Evolutionary conservation across 2,113 vertebrate species (phyloP).

Genomic region (Ophiodon elongatus): DNA sequence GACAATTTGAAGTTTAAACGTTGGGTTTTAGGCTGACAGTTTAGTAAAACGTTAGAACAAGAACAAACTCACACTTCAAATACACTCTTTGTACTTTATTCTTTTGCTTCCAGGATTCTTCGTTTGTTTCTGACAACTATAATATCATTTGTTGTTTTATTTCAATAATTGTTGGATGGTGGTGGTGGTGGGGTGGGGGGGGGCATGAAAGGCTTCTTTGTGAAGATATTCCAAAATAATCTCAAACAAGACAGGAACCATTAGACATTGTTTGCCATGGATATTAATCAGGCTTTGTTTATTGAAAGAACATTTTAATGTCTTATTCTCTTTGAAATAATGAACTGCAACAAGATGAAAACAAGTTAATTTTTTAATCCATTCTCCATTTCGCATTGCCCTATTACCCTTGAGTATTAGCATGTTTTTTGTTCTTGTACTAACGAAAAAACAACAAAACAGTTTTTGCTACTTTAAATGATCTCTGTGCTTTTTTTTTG

Average conservation of each 20-base stretch:
- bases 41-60: slow-evolving; percentile 33
- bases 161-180: slow-evolving; percentile 51
- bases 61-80: slow-evolving; percentile 60
- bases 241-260: slow-evolving; percentile 72
- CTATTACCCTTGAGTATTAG: slow-evolving; percentile 80
- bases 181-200: not conserved
- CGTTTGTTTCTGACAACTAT: slow-evolving; percentile 60
- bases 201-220: slow-evolving; percentile 67
- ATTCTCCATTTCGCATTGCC: slow-evolving; percentile 75
- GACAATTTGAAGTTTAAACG: slow-evolving; percentile 46
- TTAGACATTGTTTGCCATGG: slow-evolving; percentile 79
- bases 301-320: slow-evolving; percentile 81
- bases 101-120: slow-evolving; percentile 59
- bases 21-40: slow-evolving; percentile 34
- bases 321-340: slow-evolving; percentile 87
- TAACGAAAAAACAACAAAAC: slow-evolving; percentile 69
- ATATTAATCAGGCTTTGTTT: slow-evolving; percentile 85
- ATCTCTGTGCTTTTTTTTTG: slow-evolving; percentile 41
- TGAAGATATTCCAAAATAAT: slow-evolving; percentile 78
- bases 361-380: slow-evolving; percentile 83
- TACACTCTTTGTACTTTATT: slow-evolving; percentile 53
- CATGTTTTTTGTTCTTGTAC: slow-evolving; percentile 62
- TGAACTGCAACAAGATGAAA: slow-evolving; percentile 82
- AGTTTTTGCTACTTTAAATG: slow-evolving; percentile 52
- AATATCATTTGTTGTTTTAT: slow-evolving; percentile 65